Base-by-base conservation (phyloP, 2,888 invertebrate genomes). In the Morpho helenor region DNA sequence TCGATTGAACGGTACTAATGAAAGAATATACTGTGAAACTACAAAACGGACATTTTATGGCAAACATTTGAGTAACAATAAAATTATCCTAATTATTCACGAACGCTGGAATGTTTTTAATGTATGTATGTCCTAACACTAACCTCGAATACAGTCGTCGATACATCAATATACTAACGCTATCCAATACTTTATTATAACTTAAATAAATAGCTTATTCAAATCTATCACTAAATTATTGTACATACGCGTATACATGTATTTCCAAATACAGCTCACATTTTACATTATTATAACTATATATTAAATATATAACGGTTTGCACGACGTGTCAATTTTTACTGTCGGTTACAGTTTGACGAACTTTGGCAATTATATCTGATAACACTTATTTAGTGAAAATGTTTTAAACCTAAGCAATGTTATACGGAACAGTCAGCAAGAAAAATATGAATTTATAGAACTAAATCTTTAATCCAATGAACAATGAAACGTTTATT, bases 221-320 rank as follows among this genome's bases (percentile, higher is more conserved):
- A 62, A 68, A 69, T 71, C 77, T 81, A 76, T 74, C 71, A 73
- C 74, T 81, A 83, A 76, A 80, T 86, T 89, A 90, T 90, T 90
- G 89, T 90, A 84, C 89, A 83, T 82, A 86, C 79, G 89, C 89
- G 89, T 90, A 90, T 90, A 90, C 89, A 87, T 82, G 79, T 84
- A 84, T 82, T 85, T 84, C 80, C 65, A 79, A 85, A 80, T 87
- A 86, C 83, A 87, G 86, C 85, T 87, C 84, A 85, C 63, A 65
- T 66, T 67, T 67, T 67, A 66, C 59, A 66, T 58, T 66, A 66
- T 61, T 45, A 56, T 55, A 59, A 57, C 10, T 49, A 52, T 52
- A 48, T 54, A 52, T 59, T 60, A 52, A 45, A 52, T 52, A 46
- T 53, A 42, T 44, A 42, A 52, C 23, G 31, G 43, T 10, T 16